These are phyloP conservation scores for Oostethus manadensis DNA, from an alignment of 2,113 vertebrate genomes.

Conservation along the genomic window DNA sequence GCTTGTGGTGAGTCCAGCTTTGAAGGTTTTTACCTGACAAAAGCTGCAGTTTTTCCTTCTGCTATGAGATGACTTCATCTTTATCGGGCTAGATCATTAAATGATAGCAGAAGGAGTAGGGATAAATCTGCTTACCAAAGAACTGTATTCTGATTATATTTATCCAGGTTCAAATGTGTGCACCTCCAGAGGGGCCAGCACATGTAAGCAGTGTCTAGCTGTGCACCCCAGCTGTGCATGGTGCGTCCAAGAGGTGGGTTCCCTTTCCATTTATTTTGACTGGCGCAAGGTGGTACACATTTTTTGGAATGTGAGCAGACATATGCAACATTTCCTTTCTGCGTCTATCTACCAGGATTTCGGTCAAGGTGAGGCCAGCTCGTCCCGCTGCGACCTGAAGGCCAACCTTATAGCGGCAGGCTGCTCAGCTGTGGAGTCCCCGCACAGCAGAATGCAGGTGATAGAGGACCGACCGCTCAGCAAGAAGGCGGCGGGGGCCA, in stretches of 20 bases:
- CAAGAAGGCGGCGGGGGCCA: constrained; percentile 79
- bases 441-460: constrained; percentile 70
- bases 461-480: constrained; percentile 80
- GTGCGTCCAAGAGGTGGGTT: constrained; percentile 87
- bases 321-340: no score
- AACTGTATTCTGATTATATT: background rate
- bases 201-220: constrained; percentile 89
- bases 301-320: constrained; percentile 4
- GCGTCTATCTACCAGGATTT: constrained; percentile 61
- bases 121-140: no score
- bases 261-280: constrained; percentile 12
- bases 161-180: constrained; percentile 85
- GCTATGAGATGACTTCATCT: background rate
- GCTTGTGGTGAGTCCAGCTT: background rate
- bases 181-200: constrained; percentile 85
- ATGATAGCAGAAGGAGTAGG: no score
- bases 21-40: background rate
- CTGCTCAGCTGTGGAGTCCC: constrained; percentile 79
- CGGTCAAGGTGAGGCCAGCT: constrained; percentile 44
- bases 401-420: constrained; percentile 72
- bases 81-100: background rate
- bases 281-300: constrained; percentile 20
- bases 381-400: constrained; percentile 81
- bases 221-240: constrained; percentile 88
- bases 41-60: background rate